Conservation (phyloP, 2,888 invertebrate species). For the Caprella mutica region DNA sequence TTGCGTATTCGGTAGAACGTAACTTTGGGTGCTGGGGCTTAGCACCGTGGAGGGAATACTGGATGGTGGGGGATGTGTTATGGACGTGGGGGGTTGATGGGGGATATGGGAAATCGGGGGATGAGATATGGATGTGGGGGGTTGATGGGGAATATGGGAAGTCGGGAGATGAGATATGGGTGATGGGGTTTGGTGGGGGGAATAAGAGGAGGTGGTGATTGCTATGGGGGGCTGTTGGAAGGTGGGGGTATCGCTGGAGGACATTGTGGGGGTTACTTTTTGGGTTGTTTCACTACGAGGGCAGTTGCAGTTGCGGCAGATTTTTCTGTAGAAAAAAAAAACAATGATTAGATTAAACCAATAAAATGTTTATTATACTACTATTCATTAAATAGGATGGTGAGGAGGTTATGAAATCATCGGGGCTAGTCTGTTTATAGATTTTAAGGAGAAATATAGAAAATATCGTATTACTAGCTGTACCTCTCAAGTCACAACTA, state of each 20-base stretch:
- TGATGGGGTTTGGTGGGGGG: not conserved
- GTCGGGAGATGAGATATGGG: not conserved
- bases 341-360: too few relatives aligned
- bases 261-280: slow-evolving; percentile 28
- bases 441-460: too few relatives aligned
- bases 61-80: slow-evolving; percentile 17
- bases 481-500: too few relatives aligned
- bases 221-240: not conserved
- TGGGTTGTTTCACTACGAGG: slow-evolving; percentile 41
- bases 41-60: not conserved
- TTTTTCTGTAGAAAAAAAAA: slow-evolving; percentile 37
- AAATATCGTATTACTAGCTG: too few relatives aligned
- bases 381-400: too few relatives aligned
- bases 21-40: not conserved
- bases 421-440: too few relatives aligned
- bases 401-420: too few relatives aligned
- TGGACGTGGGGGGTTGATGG: slow-evolving; percentile 16
- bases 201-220: too few relatives aligned
- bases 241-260: not conserved
- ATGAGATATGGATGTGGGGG: slow-evolving; percentile 36
- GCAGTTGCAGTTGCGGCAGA: slow-evolving; percentile 42
- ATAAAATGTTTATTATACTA: too few relatives aligned
- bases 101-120: slow-evolving; percentile 41
- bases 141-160: not conserved
- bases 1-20: not conserved